phyloP scores from a whole-genome alignment of 2,113 vertebrate genomes.

The Channa maculata region DNA sequence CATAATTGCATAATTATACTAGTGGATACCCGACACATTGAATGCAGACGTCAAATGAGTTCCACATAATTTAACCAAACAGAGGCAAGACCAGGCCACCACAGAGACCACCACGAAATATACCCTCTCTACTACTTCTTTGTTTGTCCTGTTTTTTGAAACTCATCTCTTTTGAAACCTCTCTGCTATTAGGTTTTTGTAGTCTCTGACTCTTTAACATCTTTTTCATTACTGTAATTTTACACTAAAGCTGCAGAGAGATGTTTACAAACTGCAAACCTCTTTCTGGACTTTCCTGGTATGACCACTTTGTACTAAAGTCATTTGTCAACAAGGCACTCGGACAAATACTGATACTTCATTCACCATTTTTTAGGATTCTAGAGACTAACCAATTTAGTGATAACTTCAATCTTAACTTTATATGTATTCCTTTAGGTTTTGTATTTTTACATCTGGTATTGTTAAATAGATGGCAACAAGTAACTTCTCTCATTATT shows the following conservation, averaged over 20 bases:
- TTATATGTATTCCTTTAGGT: too few species aligned
- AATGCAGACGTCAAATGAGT: conserved; percentile 85
- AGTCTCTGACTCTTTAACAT: conserved; percentile 18
- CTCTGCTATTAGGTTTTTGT: neutral
- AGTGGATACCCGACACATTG: conserved; percentile 84
- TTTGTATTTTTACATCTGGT: too few species aligned
- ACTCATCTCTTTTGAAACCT: conserved; percentile 24
- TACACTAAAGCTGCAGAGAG: neutral
- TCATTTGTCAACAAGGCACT: too few species aligned
- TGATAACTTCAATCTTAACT: too few species aligned
- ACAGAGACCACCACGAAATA: conserved; percentile 62
- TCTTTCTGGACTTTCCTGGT: too few species aligned
- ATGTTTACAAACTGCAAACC: too few species aligned
- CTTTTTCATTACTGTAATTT: neutral
- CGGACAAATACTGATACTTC: too few species aligned
- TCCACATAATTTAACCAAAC: conserved; percentile 87
- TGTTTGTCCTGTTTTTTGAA: conserved; percentile 1
- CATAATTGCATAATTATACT: conserved; percentile 87
- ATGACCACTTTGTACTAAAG: too few species aligned
- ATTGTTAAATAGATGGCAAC: too few species aligned
- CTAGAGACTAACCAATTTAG: too few species aligned
- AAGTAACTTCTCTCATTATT: too few species aligned
- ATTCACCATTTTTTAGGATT: too few species aligned
- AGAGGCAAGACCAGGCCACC: conserved; percentile 78
- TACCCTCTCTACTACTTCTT: conserved; percentile 40